phyloP scores from a whole-genome alignment of 1,140 invertebrate genomes.

The Psix sp. region DNA sequence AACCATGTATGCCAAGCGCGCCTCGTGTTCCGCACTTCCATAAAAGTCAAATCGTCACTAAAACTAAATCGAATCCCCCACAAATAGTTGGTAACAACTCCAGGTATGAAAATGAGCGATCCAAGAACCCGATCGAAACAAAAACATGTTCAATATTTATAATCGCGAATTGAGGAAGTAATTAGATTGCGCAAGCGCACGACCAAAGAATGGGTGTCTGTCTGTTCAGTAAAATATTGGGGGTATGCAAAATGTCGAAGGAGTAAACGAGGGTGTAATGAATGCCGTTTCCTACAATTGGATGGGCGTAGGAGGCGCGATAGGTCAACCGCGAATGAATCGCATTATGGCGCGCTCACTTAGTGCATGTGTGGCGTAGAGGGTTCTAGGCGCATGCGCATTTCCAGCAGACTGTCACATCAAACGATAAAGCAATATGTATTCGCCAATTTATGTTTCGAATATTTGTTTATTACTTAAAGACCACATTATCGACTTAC shows the following conservation, averaged over 20 bases:
- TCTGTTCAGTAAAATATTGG: conserved; percentile 45
- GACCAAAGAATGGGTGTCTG: conserved; percentile 19
- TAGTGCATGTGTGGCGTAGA: conserved; percentile 16
- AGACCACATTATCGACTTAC: too few relatives aligned
- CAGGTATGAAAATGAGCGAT: background rate
- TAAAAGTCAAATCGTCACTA: background rate
- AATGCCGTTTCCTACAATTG: conserved; percentile 35
- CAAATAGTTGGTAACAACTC: background rate
- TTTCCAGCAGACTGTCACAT: conserved; percentile 40
- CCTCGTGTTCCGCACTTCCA: background rate
- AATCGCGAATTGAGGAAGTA: conserved; percentile 22
- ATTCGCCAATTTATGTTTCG: too few relatives aligned
- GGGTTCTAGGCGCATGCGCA: background rate
- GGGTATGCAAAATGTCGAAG: conserved; percentile 45
- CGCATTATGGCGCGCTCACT: conserved; percentile 26
- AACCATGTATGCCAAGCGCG: background rate
- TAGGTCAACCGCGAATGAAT: conserved; percentile 40
- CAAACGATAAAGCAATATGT: conserved; percentile 36
- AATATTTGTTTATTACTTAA: too few relatives aligned
- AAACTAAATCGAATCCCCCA: background rate
- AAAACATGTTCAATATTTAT: conserved; percentile 29
- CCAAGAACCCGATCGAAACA: background rate
- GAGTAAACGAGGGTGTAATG: conserved; percentile 56
- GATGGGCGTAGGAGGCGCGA: conserved; percentile 39
- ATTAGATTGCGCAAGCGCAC: conserved; percentile 22